phyloP scores from a whole-genome alignment of 2,113 vertebrate species.

The Dasyprocta punctata region DNA sequence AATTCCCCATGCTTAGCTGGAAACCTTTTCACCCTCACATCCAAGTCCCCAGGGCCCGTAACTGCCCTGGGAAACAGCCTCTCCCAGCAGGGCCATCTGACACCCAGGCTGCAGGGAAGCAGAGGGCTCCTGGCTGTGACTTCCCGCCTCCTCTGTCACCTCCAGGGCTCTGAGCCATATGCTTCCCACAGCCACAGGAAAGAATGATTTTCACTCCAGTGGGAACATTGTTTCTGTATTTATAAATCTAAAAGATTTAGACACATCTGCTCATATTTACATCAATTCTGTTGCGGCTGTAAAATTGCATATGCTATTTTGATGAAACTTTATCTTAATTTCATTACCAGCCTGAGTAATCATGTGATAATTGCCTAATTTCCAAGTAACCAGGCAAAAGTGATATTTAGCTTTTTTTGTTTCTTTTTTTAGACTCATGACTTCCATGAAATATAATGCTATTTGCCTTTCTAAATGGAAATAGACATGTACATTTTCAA shows the following conservation, averaged over 20 bases:
- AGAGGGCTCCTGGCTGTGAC: neutral
- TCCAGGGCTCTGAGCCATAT: neutral
- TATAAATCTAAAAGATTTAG: conserved; percentile 71
- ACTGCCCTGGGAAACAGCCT: neutral
- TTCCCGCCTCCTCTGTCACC: neutral
- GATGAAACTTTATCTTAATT: conserved; percentile 80
- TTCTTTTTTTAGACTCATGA: conserved; percentile 34
- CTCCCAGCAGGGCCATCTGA: neutral
- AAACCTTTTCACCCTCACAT: neutral
- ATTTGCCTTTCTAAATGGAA: conserved; percentile 45
- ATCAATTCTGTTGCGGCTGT: conserved; percentile 66
- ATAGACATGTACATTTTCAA: neutral
- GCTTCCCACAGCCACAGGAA: conserved; percentile 1
- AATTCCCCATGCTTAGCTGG: neutral
- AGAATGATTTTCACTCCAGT: conserved; percentile 42
- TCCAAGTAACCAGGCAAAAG: conserved; percentile 71
- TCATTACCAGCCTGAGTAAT: conserved; percentile 77
- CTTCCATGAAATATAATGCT: conserved; percentile 48
- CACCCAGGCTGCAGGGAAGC: neutral
- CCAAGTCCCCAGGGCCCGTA: neutral
- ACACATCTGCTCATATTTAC: conserved; percentile 80
- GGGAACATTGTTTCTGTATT: conserved; percentile 75
- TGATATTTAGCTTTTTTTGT: conserved; percentile 7
- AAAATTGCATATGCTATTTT: conserved; percentile 82
- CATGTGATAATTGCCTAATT: conserved; percentile 74